Evolutionary conservation across 2,888 invertebrate genomes (phyloP).

Genomic region (Pteria penguin): DNA sequence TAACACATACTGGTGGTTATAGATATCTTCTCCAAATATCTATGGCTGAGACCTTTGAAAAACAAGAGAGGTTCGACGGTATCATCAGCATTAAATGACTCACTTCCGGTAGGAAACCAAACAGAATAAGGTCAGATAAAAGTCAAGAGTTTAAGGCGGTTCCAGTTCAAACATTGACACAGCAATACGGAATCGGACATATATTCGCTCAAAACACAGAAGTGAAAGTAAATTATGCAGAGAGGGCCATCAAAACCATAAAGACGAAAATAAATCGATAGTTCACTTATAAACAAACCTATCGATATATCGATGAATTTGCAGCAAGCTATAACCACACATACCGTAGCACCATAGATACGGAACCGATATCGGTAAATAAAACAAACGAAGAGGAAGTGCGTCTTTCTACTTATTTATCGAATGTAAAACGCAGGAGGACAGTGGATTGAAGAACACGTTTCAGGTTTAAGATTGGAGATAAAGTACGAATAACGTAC

Average conservation of each 20-base stretch:
- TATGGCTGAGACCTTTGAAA: constrained; percentile 34
- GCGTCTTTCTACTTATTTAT: background rate
- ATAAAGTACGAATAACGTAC: background rate
- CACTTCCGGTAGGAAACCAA: constrained; percentile 19
- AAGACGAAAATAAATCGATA: constrained; percentile 19
- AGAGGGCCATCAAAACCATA: constrained; percentile 35
- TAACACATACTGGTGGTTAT: constrained; percentile 22
- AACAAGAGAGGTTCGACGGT: constrained; percentile 26
- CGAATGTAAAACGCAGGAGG: background rate
- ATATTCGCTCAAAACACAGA: constrained; percentile 45
- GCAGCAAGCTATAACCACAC: constrained; percentile 49
- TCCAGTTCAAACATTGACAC: constrained; percentile 6
- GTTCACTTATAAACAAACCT: constrained; percentile 42
- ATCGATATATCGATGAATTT: constrained; percentile 37
- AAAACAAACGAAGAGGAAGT: constrained; percentile 27
- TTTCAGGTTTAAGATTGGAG: constrained; percentile 4
- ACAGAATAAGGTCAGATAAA: constrained; percentile 22
- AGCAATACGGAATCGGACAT: constrained; percentile 23
- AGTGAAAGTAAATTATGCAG: constrained; percentile 31
- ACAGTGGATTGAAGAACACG: too few relatives aligned
- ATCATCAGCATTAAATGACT: constrained; percentile 11
- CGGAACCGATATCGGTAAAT: constrained; percentile 38
- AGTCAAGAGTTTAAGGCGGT: constrained; percentile 35
- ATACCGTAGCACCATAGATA: constrained; percentile 52
- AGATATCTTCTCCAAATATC: constrained; percentile 39